These are phyloP conservation scores for Drosophila takahashii DNA, from an alignment of 1,140 invertebrate genomes.

Conservation along the genomic window DNA sequence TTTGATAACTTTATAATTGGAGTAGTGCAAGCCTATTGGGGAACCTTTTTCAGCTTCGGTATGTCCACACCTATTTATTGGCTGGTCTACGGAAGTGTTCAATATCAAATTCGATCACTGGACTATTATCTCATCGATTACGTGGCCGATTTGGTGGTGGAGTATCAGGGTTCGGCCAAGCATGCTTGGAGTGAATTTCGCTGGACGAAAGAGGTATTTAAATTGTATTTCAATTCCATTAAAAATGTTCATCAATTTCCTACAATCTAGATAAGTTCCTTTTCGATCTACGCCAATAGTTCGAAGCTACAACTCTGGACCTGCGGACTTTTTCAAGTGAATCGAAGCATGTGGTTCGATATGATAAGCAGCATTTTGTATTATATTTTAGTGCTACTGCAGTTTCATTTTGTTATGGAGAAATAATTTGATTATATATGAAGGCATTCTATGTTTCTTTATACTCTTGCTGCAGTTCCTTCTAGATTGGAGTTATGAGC, in stretches of 20 bases:
- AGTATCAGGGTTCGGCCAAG: constrained; percentile 31
- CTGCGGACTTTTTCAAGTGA: constrained; percentile 28
- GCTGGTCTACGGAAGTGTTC: not conserved
- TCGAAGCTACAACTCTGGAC: constrained; percentile 18
- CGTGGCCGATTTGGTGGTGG: constrained; percentile 37
- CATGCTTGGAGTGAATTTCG: constrained; percentile 24
- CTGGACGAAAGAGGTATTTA: constrained; percentile 51
- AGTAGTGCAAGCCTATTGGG: constrained; percentile 51
- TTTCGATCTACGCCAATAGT: constrained; percentile 19
- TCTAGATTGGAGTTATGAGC: too few species aligned
- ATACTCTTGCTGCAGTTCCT: too few species aligned
- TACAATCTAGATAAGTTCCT: constrained; percentile 17
- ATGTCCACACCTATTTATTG: not conserved
- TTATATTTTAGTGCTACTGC: constrained; percentile 23
- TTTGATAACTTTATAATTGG: constrained; percentile 31
- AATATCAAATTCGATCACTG: constrained; percentile 5
- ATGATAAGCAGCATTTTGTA: constrained; percentile 24
- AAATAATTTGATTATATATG: too few species aligned
- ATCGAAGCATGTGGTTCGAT: constrained; percentile 35
- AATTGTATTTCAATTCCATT: not conserved
- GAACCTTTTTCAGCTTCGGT: constrained; percentile 27
- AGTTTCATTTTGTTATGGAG: constrained; percentile 31
- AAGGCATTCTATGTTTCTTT: too few species aligned
- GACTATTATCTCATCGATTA: constrained; percentile 58
- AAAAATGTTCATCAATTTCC: not conserved